Base-by-base conservation (phyloP, 2,797 vertebrate species). In the Knipowitschia caucasica region DNA sequence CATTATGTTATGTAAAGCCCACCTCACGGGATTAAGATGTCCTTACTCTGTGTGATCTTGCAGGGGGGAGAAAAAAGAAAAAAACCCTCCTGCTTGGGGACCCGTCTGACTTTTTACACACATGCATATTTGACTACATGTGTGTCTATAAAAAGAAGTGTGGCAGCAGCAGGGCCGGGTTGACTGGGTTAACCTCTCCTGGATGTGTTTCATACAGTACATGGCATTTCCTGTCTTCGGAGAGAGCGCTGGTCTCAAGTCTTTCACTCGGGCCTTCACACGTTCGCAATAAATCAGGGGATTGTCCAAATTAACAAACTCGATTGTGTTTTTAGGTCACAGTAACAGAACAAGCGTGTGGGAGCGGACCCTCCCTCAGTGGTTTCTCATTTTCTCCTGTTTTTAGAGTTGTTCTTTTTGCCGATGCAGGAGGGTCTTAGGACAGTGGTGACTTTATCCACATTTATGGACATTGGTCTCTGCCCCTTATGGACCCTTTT, bases 1-100 rank as follows among this genome's bases (percentile, higher is more conserved):
- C 34, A 1, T 68, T 64, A 69, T 40, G 47, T 68, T 75, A 69
- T 56, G 44, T 72, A 68, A 81, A 78, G 69, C 15, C 56, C 26
- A 69, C 59, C 59, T 49, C 64, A 50, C 23, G 71, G 64, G 46
- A 62, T 30, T 56, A 27, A 40, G 20, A 66, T 69, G 53, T 69
- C 46, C 40, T 54, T 46, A 25, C 47, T 56, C 52, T 5, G 45
- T 52, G 56, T 64, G 42, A 59, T 56, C 56, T 55, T 59, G 25
- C 20, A 14, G 4, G 33, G 51, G 50, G 50, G n/a, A 35, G 3
- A 15, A 15, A 11, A 10, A 2, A 20, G 8, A 40, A 25, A 40
- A 36, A 18, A 20, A n/a, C 2, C 23, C 21, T 2, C 9, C 3
- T 12, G 27, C 36, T 8, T 11, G 30, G 45, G 14, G 26, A 36